A percentile compares a stretch with the other conserved stretches of the same genome.
phyloP scores from a whole-genome alignment of 2,797 vertebrate genomes.

The Cyclura pinguis region DNA sequence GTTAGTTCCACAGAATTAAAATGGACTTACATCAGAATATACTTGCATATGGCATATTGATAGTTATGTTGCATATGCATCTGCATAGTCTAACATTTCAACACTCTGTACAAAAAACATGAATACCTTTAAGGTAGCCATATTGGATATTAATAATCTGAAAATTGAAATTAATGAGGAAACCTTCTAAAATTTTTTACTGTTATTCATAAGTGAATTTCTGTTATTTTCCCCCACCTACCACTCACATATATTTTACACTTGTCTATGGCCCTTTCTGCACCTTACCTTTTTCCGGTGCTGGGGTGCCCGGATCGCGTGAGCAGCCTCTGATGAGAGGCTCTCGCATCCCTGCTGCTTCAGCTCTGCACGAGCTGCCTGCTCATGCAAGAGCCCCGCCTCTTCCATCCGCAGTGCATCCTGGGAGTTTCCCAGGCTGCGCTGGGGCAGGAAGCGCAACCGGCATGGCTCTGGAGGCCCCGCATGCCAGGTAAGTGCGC shows the following conservation, averaged over 20 bases:
- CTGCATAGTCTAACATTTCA: not conserved
- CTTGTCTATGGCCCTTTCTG: slow-evolving; percentile 65
- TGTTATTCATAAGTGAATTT: slow-evolving; percentile 54
- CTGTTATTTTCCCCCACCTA: slow-evolving; percentile 41
- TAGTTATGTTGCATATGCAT: fast-evolving
- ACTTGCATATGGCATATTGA: not conserved
- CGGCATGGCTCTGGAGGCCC: too few relatives aligned
- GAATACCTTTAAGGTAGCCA: not conserved
- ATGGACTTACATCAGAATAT: not conserved
- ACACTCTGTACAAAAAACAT: not conserved
- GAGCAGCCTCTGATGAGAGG: too few relatives aligned
- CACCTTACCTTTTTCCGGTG: too few relatives aligned
- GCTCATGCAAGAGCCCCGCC: too few relatives aligned
- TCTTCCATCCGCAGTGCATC: too few relatives aligned
- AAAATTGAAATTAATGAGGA: slow-evolving; percentile 31
- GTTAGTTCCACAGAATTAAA: not conserved
- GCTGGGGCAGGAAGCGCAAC: too few relatives aligned
- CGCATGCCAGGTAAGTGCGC: too few relatives aligned
- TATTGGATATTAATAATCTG: slow-evolving; percentile 39
- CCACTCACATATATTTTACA: slow-evolving; percentile 55
- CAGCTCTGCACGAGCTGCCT: too few relatives aligned
- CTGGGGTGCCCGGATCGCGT: too few relatives aligned
- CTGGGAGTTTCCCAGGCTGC: too few relatives aligned
- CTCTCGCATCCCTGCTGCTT: too few relatives aligned
- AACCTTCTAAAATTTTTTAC: slow-evolving; percentile 17